A percentile compares a stretch with the other conserved stretches of the same genome.
Conservation (phyloP, 2,797 vertebrate species). For the Mallotus villosus region DNA sequence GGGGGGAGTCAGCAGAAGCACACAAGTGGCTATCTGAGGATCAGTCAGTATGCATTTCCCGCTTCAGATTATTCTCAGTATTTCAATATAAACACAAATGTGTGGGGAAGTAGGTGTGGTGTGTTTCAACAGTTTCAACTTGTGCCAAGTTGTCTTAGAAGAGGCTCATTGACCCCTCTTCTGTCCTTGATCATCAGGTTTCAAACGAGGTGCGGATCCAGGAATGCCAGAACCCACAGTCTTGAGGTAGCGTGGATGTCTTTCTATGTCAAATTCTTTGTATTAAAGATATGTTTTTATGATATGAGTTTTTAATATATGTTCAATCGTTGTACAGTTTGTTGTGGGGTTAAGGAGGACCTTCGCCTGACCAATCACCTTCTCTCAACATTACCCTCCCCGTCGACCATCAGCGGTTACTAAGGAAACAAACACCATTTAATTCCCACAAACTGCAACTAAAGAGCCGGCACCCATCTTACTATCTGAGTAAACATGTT, state of each 20-base stretch:
- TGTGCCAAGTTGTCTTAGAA: background rate
- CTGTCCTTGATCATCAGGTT: conserved; percentile 29
- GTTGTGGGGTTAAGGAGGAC: conserved; percentile 75
- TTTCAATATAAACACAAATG: background rate
- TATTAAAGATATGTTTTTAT: background rate
- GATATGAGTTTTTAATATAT: conserved; percentile 9
- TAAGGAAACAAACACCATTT: conserved; percentile 48
- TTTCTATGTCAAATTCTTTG: background rate
- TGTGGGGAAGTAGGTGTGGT: background rate
- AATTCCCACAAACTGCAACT: conserved; percentile 14
- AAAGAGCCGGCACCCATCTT: background rate
- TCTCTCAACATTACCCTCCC: conserved; percentile 24
- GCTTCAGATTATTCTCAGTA: background rate
- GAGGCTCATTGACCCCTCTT: background rate
- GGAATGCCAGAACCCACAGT: conserved; percentile 54
- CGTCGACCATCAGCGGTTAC: conserved; percentile 1
- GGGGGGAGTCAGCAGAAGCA: too few relatives aligned
- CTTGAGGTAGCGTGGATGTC: conserved; percentile 29
- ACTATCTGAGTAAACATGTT: background rate
- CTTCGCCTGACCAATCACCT: conserved; percentile 11
- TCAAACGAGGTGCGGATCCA: conserved; percentile 52
- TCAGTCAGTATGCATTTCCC: too few relatives aligned
- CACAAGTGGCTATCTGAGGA: too few relatives aligned
- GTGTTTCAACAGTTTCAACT: background rate
- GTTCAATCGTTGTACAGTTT: conserved; percentile 56